Conservation (phyloP, 92 coral and sea anemone genomes). For the Siderastrea siderea region DNA sequence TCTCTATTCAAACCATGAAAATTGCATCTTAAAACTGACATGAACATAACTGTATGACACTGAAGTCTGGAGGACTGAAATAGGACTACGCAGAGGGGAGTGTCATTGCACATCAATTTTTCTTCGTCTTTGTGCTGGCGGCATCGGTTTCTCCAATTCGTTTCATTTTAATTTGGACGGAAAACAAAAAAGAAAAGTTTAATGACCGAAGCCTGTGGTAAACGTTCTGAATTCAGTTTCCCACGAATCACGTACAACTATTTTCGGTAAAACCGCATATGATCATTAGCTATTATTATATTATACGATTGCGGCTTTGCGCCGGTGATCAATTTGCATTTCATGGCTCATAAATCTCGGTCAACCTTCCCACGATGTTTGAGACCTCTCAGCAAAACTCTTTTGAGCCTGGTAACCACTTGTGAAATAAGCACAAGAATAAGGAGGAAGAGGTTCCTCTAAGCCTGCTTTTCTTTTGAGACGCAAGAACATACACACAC, state of each 20-base stretch:
- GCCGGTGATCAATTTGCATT: slow-evolving; percentile 15
- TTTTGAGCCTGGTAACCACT: neutral
- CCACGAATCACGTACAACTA: slow-evolving; percentile 12
- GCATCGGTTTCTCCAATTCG: slow-evolving; percentile 12
- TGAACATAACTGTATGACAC: too few relatives aligned
- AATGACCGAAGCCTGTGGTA: slow-evolving; percentile 10
- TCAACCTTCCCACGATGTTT: neutral
- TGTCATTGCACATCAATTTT: neutral
- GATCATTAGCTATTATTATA: neutral
- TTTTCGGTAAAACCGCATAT: neutral
- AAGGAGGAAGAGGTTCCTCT: neutral
- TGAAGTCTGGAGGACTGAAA: too few relatives aligned
- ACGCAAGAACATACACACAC: too few relatives aligned
- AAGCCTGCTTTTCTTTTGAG: too few relatives aligned
- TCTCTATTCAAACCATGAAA: too few relatives aligned
- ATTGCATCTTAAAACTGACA: too few relatives aligned
- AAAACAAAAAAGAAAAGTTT: neutral
- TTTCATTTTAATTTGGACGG: neutral
- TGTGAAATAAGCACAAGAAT: neutral
- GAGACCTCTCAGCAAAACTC: neutral
- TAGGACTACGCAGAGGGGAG: neutral
- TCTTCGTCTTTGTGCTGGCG: neutral
- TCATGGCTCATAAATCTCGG: neutral
- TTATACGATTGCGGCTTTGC: neutral
- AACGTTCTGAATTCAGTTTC: slow-evolving; percentile 24